These are phyloP conservation scores for Ramazzottius varieornatus DNA, from an alignment of 2,888 invertebrate genomes.

Conservation along the genomic window DNA sequence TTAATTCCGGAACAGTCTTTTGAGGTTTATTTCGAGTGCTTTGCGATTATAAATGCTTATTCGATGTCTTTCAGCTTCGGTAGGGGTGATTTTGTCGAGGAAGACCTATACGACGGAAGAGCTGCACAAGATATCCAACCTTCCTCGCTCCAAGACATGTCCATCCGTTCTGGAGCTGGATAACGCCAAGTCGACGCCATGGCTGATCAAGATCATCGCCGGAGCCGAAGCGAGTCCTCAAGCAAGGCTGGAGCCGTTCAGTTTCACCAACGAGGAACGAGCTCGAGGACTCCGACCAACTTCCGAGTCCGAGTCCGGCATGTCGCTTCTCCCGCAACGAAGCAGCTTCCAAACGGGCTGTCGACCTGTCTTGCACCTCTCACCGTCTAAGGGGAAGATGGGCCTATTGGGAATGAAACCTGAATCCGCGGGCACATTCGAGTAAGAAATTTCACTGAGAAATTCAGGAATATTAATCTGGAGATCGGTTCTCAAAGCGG, in stretches of 20 bases:
- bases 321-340: neutral
- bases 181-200: neutral
- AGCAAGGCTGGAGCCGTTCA: neutral
- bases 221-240: neutral
- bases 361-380: too few species aligned
- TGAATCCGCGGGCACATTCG: too few species aligned
- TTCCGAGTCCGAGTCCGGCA: slow-evolving; percentile 6
- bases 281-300: slow-evolving; percentile 11
- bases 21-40: too few species aligned
- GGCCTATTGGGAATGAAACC: too few species aligned
- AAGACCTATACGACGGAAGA: neutral
- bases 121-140: neutral
- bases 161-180: neutral
- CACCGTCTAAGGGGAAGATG: too few species aligned
- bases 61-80: too few species aligned
- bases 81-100: too few species aligned
- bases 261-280: slow-evolving; percentile 10
- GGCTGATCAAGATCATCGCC: neutral
- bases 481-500: too few species aligned
- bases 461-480: too few species aligned
- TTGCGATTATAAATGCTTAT: too few species aligned
- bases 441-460: too few species aligned
- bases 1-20: too few species aligned
- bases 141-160: neutral
- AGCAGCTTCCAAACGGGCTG: neutral